Conservation (phyloP, 2,888 invertebrate genomes). For the Melanchra persicariae region DNA sequence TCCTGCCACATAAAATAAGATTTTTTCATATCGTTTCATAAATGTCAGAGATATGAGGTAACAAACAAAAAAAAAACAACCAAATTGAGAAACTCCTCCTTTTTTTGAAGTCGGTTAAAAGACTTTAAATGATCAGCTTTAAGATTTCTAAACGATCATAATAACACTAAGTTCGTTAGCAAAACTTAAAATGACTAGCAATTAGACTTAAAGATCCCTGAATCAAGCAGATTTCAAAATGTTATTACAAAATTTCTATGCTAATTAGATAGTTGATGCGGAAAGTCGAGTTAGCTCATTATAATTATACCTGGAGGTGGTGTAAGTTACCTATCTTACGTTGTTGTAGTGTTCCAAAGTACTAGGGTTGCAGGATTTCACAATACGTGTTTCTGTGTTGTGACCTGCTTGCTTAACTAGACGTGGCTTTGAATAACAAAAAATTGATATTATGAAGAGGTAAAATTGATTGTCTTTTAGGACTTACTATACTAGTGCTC, state of each 20-base stretch:
- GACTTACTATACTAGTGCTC: too few relatives aligned
- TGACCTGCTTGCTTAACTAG: constrained; percentile 18
- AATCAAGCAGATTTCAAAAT: constrained; percentile 10
- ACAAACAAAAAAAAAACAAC: too few relatives aligned
- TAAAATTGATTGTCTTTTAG: background rate
- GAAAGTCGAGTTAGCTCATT: constrained; percentile 30
- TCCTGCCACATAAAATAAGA: too few relatives aligned
- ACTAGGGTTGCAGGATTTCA: constrained; percentile 35
- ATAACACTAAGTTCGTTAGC: background rate
- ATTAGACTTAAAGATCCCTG: background rate
- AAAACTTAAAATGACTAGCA: constrained; percentile 1
- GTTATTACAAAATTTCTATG: constrained; percentile 16
- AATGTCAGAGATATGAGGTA: too few relatives aligned
- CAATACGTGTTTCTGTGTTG: constrained; percentile 15
- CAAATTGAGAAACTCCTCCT: background rate
- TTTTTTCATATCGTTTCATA: too few relatives aligned
- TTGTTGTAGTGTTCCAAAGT: constrained; percentile 23
- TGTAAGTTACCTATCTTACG: constrained; percentile 2
- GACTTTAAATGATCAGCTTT: too few relatives aligned
- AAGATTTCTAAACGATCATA: too few relatives aligned
- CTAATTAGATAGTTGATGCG: constrained; percentile 21
- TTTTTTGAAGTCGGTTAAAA: too few relatives aligned
- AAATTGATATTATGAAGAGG: background rate
- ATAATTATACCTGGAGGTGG: constrained; percentile 19
- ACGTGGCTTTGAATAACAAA: constrained; percentile 34